Base-by-base conservation (phyloP, 2,797 vertebrate species). In the Pangasius djambal region DNA sequence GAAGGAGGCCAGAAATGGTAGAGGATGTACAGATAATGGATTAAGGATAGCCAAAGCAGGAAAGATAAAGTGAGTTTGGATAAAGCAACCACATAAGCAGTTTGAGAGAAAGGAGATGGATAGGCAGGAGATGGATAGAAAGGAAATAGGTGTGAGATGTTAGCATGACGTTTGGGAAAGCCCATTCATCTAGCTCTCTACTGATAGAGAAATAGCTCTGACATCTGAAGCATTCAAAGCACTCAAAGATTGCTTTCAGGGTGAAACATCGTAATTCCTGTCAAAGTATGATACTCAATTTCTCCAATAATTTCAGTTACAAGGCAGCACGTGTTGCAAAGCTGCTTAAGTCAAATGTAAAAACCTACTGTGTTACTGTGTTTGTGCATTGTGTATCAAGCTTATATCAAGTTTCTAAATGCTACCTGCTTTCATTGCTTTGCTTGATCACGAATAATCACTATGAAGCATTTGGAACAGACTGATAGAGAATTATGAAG, bases 1-100 rank as follows among this genome's bases (percentile, higher is more conserved):
- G 77, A 90, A 90, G 82, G 92, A 69, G 65, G 89, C 91, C 70
- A 91, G 88, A 31, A 63, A 88, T 12, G 28, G 65, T 67, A 61
- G 20, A 20, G 52, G 16, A 52, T 6, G 63, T 25, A 50, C 3
- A 65, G 40, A 48, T 65, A 31, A 67, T 0, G n/a, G 44, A 25
- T 25, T 69, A 13, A 85, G 44, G n/a, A 77, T 8, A 55, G 70
- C 28, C 84, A 15, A 89, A 37, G 63, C 81, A 87, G 83, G 90
- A 1, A 86, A 72, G 57, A 52, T 3, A 70, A 84, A 90, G 87
- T 91, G 89, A 31, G 83, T 55, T 31, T 16, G 25, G 75, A 79
- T 20, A 31, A 52, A 52, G 70, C 37, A 57, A 65, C 13, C 81
- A 4, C 6, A 88, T 63, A 57, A 86, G 6, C 48, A 84, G 55